A percentile compares a stretch with the other conserved stretches of the same genome.
Evolutionary conservation across 64 coral and sea anemone genomes (phyloP).

Genomic region (Acropora tenuis): DNA sequence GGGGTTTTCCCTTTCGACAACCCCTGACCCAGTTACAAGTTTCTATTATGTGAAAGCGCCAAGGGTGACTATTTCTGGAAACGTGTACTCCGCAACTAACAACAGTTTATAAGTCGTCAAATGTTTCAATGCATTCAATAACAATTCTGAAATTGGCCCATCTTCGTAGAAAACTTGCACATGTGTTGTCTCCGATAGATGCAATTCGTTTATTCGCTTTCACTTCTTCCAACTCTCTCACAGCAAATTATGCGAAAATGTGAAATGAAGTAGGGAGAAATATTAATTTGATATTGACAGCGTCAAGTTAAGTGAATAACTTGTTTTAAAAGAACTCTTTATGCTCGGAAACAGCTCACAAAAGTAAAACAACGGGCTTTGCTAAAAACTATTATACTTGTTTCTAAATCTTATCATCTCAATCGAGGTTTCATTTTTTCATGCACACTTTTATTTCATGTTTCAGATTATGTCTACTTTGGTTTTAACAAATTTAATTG

Average conservation of each 20-base stretch:
- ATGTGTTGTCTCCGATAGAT: not conserved
- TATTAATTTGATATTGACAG: not conserved
- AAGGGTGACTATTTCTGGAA: not conserved
- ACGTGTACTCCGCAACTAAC: not conserved
- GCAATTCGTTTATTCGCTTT: not conserved
- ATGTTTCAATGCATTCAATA: not conserved
- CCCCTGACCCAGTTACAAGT: not conserved
- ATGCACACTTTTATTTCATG: not conserved
- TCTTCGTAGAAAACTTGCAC: not conserved
- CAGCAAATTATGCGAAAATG: not conserved
- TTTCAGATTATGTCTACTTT: not conserved
- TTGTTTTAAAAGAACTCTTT: not conserved
- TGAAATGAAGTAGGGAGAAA: constrained; percentile 12
- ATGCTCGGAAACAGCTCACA: not conserved
- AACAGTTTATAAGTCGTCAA: not conserved
- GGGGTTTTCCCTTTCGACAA: not conserved
- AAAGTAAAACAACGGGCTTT: constrained; percentile 9
- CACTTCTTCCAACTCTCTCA: not conserved
- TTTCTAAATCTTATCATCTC: not conserved
- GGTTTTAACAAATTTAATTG: not conserved
- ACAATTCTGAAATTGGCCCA: not conserved
- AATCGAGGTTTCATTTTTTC: constrained; percentile 3
- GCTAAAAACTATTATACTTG: not conserved
- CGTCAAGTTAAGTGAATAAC: not conserved
- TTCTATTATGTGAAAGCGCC: not conserved